These are phyloP conservation scores for Cylas formicarius DNA, from an alignment of 1,140 invertebrate species.

Conservation along the genomic window DNA sequence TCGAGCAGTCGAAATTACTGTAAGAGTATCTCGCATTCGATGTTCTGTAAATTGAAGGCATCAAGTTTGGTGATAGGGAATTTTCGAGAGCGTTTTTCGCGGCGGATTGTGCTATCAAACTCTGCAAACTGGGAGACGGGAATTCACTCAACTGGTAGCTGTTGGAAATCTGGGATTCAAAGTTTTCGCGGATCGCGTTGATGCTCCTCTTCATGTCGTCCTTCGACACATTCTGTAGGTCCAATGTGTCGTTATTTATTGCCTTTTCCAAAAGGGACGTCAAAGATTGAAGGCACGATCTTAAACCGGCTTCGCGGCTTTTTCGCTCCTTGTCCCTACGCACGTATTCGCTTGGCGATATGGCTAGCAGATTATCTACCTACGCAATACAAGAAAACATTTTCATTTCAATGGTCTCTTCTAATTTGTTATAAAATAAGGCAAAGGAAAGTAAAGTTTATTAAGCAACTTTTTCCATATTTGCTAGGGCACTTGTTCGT, in stretches of 20 bases:
- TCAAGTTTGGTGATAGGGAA: constrained; percentile 13
- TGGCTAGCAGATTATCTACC: constrained; percentile 24
- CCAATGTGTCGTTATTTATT: constrained; percentile 12
- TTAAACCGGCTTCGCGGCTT: constrained; percentile 20
- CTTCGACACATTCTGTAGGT: constrained; percentile 12
- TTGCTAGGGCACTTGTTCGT: too few relatives aligned
- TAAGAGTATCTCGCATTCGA: constrained; percentile 8
- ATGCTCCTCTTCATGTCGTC: constrained; percentile 20
- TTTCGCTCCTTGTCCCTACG: constrained; percentile 22
- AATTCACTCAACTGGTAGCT: constrained; percentile 13
- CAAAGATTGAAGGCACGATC: constrained; percentile 24
- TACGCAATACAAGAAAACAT: constrained; percentile 3
- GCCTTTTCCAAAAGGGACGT: constrained; percentile 25
- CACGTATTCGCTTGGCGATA: constrained; percentile 27
- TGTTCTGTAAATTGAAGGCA: constrained; percentile 11
- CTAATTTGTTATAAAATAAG: too few relatives aligned
- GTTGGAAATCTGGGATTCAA: constrained; percentile 14
- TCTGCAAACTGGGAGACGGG: constrained; percentile 18
- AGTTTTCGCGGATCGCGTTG: constrained; percentile 18
- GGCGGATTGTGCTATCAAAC: constrained; percentile 9
- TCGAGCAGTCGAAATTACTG: constrained; percentile 4
- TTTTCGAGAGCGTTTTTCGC: constrained; percentile 4
- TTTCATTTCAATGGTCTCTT: constrained; percentile 1
- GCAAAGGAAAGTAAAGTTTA: too few relatives aligned
- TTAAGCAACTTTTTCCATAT: too few relatives aligned